Evolutionary conservation across 2,113 vertebrate species (phyloP), one percentile per base, ranked within the genome.

Genomic region (Xerus inauris): DNA sequence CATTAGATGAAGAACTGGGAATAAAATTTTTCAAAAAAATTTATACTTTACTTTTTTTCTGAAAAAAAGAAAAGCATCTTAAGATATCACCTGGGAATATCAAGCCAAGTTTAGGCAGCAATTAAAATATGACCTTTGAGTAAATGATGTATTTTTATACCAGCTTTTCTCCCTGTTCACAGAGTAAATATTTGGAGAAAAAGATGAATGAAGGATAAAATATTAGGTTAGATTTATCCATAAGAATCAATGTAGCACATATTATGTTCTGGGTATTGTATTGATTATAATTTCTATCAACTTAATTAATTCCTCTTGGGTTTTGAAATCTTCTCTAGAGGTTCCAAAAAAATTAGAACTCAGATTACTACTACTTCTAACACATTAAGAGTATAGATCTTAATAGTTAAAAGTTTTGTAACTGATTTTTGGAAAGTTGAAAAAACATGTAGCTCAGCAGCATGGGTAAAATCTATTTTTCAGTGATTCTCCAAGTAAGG

Each of bases 101-200:
- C 59, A 49, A 97, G 35, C 59, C 87, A 88, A 57, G 62, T 88
- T 89, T 86, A 45, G 73, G 83, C 42, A 69, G 79, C 42, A 91
- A 94, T 96, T 90, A 97, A 95, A 94, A 95, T 91, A 65, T 83
- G 87, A 85, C 42, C 88, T 94, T 95, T 79, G 59, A 92, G 51
- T 26, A 91, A 90, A 75, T 79, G 57, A 94, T 6, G 3, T 65
- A 42, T 77, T 89, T 94, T 94, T 89, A 67, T 1, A 59, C 22
- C 32, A 71, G 1, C 8, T 88, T 95, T 93, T 95, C 49, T 95
- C 47, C 42, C 67, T 80, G 9, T 75, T 91, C n/a, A 35, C 28
- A 42, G 67, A 90, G 73, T 65, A 94, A 93, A 96, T 87, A 95
- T 94, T 92, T 93, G 26, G 49, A 95, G 67, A 24, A 76, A 91